Conservation (phyloP, 2,113 vertebrate species). For the Pipra filicauda region DNA sequence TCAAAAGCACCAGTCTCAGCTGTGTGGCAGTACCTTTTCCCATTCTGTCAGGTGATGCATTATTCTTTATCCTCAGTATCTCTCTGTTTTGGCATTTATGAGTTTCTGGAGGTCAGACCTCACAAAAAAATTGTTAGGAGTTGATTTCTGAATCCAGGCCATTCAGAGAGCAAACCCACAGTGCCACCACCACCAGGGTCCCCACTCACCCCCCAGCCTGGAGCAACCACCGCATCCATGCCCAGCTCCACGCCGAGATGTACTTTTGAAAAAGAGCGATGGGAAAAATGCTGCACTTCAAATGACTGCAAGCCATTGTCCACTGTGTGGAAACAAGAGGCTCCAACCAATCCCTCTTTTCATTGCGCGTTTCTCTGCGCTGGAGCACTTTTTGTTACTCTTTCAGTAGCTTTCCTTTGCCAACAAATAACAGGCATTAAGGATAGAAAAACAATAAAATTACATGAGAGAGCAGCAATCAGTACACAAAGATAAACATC, state of each 20-base stretch:
- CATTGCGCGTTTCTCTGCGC: fast-evolving
- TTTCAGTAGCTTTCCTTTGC: not conserved
- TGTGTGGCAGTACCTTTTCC: not conserved
- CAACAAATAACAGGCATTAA: not conserved
- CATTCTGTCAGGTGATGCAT: not conserved
- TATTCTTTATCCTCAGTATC: not conserved
- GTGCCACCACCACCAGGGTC: fast-evolving
- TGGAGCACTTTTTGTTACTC: not conserved
- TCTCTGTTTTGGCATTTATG: not conserved
- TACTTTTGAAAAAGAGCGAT: not conserved
- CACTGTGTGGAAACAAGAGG: not conserved
- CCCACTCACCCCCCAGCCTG: fast-evolving
- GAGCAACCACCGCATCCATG: fast-evolving
- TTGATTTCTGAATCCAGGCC: not conserved
- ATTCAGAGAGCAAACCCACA: not conserved
- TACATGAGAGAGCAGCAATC: not conserved
- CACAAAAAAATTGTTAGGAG: not conserved
- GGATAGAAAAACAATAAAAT: constrained; percentile 18
- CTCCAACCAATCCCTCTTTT: not conserved
- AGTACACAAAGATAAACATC: constrained; percentile 11
- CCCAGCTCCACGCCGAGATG: fast-evolving
- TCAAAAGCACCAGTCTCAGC: not conserved
- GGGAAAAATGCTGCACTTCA: not conserved
- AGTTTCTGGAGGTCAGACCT: not conserved
- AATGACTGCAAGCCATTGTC: not conserved